Percentiles rank a stretch among this genome's conserved stretches.
Evolutionary conservation across 2,888 invertebrate genomes (phyloP).

Genomic region (Stegophylla sp.): DNA sequence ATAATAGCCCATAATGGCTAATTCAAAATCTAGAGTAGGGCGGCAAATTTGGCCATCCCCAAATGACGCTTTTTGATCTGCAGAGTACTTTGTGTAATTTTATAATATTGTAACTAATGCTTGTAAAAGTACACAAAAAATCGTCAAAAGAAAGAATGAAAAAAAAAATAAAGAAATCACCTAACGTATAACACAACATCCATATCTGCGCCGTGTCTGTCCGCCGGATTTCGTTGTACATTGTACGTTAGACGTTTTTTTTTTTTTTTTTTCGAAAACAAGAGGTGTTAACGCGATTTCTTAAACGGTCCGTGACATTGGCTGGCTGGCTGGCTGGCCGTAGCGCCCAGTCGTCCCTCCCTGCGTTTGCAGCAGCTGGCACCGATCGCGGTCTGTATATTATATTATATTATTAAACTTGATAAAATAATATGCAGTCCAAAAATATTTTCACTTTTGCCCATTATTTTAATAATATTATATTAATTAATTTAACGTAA

Average conservation of each 20-base stretch:
- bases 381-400: background rate
- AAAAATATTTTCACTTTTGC: no score
- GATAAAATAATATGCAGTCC: background rate
- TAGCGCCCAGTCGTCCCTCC: background rate
- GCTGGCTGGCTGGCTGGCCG: background rate
- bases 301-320: slow-evolving; percentile 14
- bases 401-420: no score
- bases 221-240: no score
- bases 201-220: background rate
- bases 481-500: no score
- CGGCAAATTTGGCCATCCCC: no score
- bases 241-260: no score
- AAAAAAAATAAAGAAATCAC: background rate
- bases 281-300: slow-evolving; percentile 11
- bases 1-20: no score
- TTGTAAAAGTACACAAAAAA: background rate
- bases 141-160: background rate
- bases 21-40: no score
- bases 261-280: slow-evolving; percentile 20
- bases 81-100: no score
- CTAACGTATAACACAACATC: background rate
- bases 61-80: no score
- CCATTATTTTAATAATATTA: no score
- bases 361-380: slow-evolving; percentile 15
- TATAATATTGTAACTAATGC: no score